These are phyloP conservation scores for Aphelenchoides avenae DNA, from an alignment of 1,140 invertebrate genomes.

Conservation along the genomic window DNA sequence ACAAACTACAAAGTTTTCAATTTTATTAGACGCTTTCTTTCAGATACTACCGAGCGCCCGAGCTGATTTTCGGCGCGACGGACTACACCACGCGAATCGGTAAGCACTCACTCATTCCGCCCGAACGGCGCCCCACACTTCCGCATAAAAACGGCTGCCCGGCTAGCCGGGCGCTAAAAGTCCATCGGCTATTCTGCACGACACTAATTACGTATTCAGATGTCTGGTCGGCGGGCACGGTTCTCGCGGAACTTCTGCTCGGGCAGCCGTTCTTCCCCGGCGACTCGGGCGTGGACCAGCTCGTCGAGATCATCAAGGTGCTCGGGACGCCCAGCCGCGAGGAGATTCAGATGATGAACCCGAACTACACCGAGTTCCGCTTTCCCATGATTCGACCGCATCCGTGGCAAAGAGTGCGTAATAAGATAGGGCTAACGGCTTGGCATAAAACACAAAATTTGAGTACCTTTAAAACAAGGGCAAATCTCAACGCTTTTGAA, in stretches of 20 bases:
- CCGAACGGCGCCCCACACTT: no score
- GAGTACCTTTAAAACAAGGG: no score
- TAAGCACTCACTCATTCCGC: constrained; percentile 5
- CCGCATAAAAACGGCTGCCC: no score
- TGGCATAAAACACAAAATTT: no score
- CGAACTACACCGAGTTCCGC: constrained; percentile 99
- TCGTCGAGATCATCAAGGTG: constrained; percentile 99
- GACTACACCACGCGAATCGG: constrained; percentile 97
- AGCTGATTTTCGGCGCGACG: constrained; percentile 98
- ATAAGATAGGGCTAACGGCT: no score
- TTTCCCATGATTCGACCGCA: constrained; percentile 99
- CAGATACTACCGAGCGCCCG: constrained; percentile 70
- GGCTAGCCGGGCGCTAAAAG: not conserved
- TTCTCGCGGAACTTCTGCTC: constrained; percentile 82
- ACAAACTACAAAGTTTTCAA: no score
- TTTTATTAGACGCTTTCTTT: no score
- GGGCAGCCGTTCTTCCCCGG: constrained; percentile 95
- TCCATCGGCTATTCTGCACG: no score
- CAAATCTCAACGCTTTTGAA: no score
- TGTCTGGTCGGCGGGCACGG: constrained; percentile 96
- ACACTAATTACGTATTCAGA: constrained; percentile 61
- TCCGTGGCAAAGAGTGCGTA: constrained; percentile 80
- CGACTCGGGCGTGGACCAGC: constrained; percentile 77
- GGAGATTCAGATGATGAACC: constrained; percentile 99
- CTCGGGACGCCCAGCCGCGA: constrained; percentile 96